These are phyloP conservation scores for Tetranychus urticae DNA, from an alignment of 1,140 invertebrate genomes.

Conservation along the genomic window DNA sequence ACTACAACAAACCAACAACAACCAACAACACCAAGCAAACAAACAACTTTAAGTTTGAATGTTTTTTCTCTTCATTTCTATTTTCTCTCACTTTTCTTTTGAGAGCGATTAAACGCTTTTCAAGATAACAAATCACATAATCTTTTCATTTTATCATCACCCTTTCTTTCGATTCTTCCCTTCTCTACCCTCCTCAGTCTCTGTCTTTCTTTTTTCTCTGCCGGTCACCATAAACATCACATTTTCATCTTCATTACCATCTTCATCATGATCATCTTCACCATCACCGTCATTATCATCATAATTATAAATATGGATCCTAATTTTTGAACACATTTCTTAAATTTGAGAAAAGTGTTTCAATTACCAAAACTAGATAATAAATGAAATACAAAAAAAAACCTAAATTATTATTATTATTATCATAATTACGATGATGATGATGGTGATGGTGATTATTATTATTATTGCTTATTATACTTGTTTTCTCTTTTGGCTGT, in stretches of 20 bases:
- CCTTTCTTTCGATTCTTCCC: neutral
- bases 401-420: too few relatives aligned
- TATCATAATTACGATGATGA: too few relatives aligned
- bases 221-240: neutral
- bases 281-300: too few relatives aligned
- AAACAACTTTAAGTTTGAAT: neutral
- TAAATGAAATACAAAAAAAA: too few relatives aligned
- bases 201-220: neutral
- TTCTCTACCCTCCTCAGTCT: neutral
- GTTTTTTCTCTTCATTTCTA: neutral
- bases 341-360: too few relatives aligned
- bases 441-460: too few relatives aligned
- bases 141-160: neutral
- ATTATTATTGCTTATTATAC: too few relatives aligned
- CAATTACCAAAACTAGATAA: too few relatives aligned
- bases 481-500: too few relatives aligned
- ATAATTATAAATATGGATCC: too few relatives aligned
- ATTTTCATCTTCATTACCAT: neutral
- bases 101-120: neutral
- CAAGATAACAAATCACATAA: neutral
- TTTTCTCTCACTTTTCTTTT: neutral
- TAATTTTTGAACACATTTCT: too few relatives aligned
- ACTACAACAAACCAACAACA: neutral
- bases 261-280: too few relatives aligned
- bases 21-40: neutral